Evolutionary conservation across 2,797 vertebrate species (phyloP), one percentile per base, ranked within the genome.

Genomic region (Clarias pachynema): DNA sequence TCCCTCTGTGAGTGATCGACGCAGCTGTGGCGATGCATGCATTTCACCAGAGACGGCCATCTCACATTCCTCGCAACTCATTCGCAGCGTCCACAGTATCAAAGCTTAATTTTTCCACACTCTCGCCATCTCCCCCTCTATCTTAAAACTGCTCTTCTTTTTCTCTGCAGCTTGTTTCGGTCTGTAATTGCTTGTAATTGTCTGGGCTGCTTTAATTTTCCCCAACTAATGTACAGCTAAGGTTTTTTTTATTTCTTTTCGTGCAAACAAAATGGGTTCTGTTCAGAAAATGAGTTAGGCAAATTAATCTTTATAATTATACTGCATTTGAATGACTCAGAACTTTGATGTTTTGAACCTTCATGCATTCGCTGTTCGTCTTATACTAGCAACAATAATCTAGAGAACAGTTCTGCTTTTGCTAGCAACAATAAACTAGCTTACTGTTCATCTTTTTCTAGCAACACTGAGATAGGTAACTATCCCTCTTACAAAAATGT

Each of bases 81-180:
- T 78, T 86, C 74, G 79, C 84, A 69, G 59, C 53, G 53, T 68
- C 14, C 20, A 60, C 69, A 37, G 53, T 26, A 44, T 66, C 79
- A 56, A 34, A 78, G 15, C 24, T 62, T 85, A 24, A 49, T 81
- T 83, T 88, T 81, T 68, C 34, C 57, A 65, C 77, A 72, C 87
- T 86, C 83, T 90, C 89, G 89, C 29, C 59, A 65, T 77, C 72
- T 62, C 70, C 37, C 37, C 37, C 78, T 56, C 53, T 82, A 60
- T 40, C 70, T 56, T 24, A 4, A 37, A 53, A 62, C 68, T 73
- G 29, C 57, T 78, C 57, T 68, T 56, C 18, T 90, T 79, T 90
- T 79, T 90, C 91, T 91, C 90, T 86, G 89, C 79, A 84, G 86
- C 72, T 78, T 88, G 66, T 89, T 89, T 91, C 90, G 92, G 90